Evolutionary conservation across 2,113 vertebrate species (phyloP), one percentile per base, ranked within the genome.

Genomic region (Notothenia rossii): DNA sequence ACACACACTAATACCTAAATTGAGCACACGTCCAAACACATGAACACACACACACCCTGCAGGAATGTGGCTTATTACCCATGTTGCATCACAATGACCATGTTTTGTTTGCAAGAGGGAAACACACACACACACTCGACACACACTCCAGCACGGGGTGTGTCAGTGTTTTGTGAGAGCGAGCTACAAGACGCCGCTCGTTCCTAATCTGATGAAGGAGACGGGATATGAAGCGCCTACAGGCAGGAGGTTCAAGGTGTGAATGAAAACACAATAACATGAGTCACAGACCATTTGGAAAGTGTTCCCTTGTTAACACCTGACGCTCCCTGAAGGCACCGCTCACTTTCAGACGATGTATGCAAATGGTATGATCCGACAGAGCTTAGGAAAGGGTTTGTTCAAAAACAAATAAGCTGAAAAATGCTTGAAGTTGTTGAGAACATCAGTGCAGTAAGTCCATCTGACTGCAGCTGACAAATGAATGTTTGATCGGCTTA

Each of bases 31-130:
- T 80, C 13, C 22, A 5, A 75, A 69, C 76, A 56, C 65, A 74
- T 49, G 43, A 60, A n/a, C 48, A 20, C 65, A 77, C 78, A 84
- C 64, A 75, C 76, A 81, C 14, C 29, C 9, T 2, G 1, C 29
- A 90, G 69, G 82, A 75, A 88, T 88, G 50, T 72, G 25, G 56
- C 49, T 63, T 48, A 58, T 65, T 79, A 64, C 63, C 18, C 46
- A 63, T 22, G 68, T 75, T 88, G 76, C 74, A 70, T 77, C 81
- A 84, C 0, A 49, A 22, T 2, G 18, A 45, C 25, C 15, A 49
- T 76, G 73, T 71, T 72, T 78, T 2, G 22, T 15, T 14, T 18
- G 51, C 11, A 3, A 10, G 45, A 46, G 25, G 13, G 33, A 15
- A 79, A 53, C 36, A 36, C 4, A 36, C 36, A 67, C 69, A 83